These are phyloP conservation scores for Botrylloides violaceus DNA, from an alignment of 23 tunicate species.

Conservation along the genomic window DNA sequence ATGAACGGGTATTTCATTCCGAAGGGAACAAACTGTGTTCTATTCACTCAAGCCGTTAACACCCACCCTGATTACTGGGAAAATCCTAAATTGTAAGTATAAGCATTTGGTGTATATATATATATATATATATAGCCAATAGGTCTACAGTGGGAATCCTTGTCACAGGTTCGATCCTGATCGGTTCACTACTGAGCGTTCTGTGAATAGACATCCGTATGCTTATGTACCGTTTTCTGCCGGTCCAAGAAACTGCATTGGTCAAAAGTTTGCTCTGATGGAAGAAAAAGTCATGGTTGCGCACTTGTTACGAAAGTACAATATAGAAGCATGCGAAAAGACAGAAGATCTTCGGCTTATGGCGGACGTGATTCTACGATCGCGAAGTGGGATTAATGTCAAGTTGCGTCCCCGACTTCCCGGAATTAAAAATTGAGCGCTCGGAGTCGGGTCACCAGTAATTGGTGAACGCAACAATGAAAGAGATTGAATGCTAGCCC, in stretches of 20 bases:
- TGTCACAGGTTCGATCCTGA: slow-evolving; percentile 45
- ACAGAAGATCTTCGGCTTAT: slow-evolving; percentile 41
- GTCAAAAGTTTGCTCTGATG: slow-evolving; percentile 88
- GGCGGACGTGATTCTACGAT: slow-evolving; percentile 64
- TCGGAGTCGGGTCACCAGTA: too few relatives aligned
- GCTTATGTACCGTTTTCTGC: slow-evolving; percentile 94
- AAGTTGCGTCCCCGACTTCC: slow-evolving; percentile 5
- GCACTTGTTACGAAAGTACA: slow-evolving; percentile 45
- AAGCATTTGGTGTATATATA: background rate
- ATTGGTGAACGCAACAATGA: too few relatives aligned
- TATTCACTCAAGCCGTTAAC: slow-evolving; percentile 53
- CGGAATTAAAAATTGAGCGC: too few relatives aligned
- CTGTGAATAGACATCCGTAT: slow-evolving; percentile 63
- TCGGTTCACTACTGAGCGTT: slow-evolving; percentile 45
- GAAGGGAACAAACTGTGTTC: slow-evolving; percentile 46
- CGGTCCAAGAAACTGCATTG: slow-evolving; percentile 98
- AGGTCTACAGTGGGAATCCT: background rate
- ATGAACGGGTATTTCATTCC: slow-evolving; percentile 59
- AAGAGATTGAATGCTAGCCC: too few relatives aligned
- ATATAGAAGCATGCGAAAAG: slow-evolving; percentile 22
- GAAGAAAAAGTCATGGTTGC: slow-evolving; percentile 85
- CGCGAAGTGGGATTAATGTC: slow-evolving; percentile 44
- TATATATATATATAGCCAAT: background rate
- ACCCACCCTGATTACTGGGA: slow-evolving; percentile 71
- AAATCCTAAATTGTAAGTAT: slow-evolving; percentile 38